Base-by-base conservation (phyloP, 2,888 invertebrate genomes). In the Nomada fabriciana region DNA sequence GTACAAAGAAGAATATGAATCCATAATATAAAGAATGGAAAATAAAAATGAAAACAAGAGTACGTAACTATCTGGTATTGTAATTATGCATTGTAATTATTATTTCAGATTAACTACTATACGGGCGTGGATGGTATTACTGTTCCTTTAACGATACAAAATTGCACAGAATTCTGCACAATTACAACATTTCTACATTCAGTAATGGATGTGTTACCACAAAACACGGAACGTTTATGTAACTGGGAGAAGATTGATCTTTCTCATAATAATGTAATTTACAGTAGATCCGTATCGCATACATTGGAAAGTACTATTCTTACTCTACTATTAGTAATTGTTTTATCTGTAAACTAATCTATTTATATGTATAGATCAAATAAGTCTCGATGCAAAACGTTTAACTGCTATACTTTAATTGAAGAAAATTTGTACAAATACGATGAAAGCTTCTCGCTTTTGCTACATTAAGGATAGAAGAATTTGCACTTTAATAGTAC, bases 61-160 rank as follows among this genome's bases (percentile, higher is more conserved):
- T 29, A 20, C 43, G 18, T 63, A 63, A 20, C 42, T n/a, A 18
- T 20, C 5, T 11, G n/a, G 23, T 3, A 0, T 57, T 7, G 11
- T 25, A 15, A 52, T 0, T 64, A 60, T 53, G 18, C 23, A 57
- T 52, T n/a, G 36, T 36, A 36, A 18, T 65, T 82, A 57, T 59
- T 10, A 4, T 87, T 88, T 23, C 73, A 88, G 88, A 63, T 86
- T 25, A 87, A 80, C 43, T 88, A 88, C n/a, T 89, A 89, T 4
- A 84, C 77, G 1, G 84, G 83, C 23, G 55, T 82, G 1, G 82
- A 86, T 18, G 60, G 36, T 10, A 70, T 61, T 2, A 88, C 74
- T 10, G 77, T 89, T n/a, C 29, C 83, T 59, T 42, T 89, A 13
- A 80, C 0, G 36, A 15, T 89, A 63, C 64, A 80, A 0, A 74